A percentile compares a stretch with the other conserved stretches of the same genome.
phyloP scores from a whole-genome alignment of 2,888 invertebrate species.

The Teleiodes luculella region DNA sequence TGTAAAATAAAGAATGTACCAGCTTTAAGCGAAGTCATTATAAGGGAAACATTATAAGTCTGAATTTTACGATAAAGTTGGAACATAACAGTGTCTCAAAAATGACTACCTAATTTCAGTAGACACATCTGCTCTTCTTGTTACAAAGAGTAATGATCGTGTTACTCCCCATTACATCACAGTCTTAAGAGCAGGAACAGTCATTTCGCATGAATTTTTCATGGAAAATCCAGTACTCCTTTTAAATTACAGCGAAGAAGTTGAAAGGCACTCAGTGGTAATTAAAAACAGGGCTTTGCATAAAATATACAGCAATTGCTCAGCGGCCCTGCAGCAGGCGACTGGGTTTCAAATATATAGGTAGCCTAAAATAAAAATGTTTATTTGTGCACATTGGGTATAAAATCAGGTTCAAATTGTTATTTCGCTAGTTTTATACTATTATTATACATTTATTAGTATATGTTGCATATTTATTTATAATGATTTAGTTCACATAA shows the following conservation, averaged over 20 bases:
- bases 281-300: conserved; percentile 65
- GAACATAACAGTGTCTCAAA: neutral
- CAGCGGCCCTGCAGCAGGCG: conserved; percentile 45
- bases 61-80: neutral
- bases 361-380: neutral
- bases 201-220: conserved; percentile 8
- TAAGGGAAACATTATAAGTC: too few species aligned
- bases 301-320: conserved; percentile 65
- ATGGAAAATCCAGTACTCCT: conserved; percentile 4
- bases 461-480: too few species aligned
- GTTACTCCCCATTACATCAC: neutral
- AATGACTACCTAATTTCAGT: conserved; percentile 3
- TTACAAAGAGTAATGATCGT: conserved; percentile 6
- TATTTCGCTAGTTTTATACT: too few species aligned
- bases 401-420: too few species aligned
- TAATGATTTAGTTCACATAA: too few species aligned
- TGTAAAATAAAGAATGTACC: too few species aligned
- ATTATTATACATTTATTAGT: too few species aligned
- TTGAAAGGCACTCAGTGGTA: conserved; percentile 59
- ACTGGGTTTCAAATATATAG: conserved; percentile 9
- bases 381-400: neutral
- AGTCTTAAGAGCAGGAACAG: neutral
- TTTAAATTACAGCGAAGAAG: conserved; percentile 34
- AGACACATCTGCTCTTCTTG: conserved; percentile 1
- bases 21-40: too few species aligned